These are phyloP conservation scores for Daphoenositta chrysoptera DNA, from an alignment of 2,113 vertebrate genomes.

Conservation along the genomic window DNA sequence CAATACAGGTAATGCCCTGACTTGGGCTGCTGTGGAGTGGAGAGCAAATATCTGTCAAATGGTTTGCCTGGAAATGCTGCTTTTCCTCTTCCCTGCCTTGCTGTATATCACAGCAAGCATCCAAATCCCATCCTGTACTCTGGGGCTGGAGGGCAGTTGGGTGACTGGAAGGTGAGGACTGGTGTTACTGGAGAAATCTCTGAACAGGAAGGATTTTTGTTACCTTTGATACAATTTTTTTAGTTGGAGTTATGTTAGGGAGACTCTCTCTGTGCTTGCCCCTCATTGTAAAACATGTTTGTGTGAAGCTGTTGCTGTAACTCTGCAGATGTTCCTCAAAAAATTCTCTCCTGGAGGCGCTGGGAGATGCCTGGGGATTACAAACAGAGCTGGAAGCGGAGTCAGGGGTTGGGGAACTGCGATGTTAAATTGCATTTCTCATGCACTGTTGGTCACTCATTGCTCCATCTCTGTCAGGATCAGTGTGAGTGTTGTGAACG, in stretches of 20 bases:
- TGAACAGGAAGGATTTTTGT: background rate
- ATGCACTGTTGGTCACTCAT: accelerated
- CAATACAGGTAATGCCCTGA: background rate
- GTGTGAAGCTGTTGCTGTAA: background rate
- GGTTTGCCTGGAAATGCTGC: background rate
- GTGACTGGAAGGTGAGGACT: background rate
- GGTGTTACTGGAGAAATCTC: background rate
- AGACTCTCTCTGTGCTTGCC: background rate
- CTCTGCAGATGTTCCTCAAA: background rate
- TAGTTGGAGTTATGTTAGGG: background rate
- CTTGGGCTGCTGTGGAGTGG: background rate
- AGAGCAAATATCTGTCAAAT: background rate
- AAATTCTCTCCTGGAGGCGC: background rate
- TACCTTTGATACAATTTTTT: background rate
- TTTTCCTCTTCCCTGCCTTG: background rate
- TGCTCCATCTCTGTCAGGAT: background rate
- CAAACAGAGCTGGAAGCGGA: accelerated
- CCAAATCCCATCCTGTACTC: background rate
- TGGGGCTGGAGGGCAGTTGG: background rate
- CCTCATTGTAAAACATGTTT: accelerated
- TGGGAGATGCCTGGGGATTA: background rate
- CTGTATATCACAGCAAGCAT: background rate
- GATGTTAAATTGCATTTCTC: background rate
- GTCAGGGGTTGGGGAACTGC: accelerated
- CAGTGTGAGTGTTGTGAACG: background rate